These are phyloP conservation scores for Edolisoma coerulescens DNA, from an alignment of 2,113 vertebrate species.

Conservation along the genomic window DNA sequence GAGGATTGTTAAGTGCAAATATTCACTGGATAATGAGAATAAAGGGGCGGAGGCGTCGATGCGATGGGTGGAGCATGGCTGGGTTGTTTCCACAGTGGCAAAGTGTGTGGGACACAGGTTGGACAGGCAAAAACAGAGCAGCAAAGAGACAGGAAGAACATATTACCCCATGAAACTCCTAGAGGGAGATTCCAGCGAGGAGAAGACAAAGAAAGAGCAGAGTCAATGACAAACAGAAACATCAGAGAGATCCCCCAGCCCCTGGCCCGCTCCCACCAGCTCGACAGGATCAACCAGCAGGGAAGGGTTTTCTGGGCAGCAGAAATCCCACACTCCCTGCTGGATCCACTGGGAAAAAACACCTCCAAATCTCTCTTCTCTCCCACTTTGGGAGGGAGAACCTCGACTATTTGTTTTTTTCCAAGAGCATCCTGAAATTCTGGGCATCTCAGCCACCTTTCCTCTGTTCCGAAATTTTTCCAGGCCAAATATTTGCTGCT, in stretches of 20 bases:
- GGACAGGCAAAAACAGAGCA: conserved; percentile 60
- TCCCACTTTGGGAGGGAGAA: not conserved
- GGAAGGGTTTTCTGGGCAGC: not conserved
- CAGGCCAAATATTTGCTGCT: not conserved
- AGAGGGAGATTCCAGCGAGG: conserved; percentile 80
- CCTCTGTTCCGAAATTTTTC: not conserved
- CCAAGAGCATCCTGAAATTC: not conserved
- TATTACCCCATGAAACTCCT: conserved; percentile 99
- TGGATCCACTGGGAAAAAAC: not conserved
- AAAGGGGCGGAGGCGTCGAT: not conserved
- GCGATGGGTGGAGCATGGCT: conserved; percentile 42
- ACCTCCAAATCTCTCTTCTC: not conserved
- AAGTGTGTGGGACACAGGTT: conserved; percentile 12
- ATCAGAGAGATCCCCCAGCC: not conserved
- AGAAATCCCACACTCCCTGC: not conserved
- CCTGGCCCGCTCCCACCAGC: not conserved
- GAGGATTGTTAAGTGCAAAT: not conserved
- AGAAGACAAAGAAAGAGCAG: conserved; percentile 82
- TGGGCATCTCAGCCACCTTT: not conserved
- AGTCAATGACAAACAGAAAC: conserved; percentile 74
- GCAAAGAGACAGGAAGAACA: conserved; percentile 68
- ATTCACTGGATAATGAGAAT: not conserved
- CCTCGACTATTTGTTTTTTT: not conserved
- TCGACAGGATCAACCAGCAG: not conserved
- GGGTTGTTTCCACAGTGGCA: not conserved